phyloP scores from a whole-genome alignment of 2,888 invertebrate species.

The Hesperia comma region DNA sequence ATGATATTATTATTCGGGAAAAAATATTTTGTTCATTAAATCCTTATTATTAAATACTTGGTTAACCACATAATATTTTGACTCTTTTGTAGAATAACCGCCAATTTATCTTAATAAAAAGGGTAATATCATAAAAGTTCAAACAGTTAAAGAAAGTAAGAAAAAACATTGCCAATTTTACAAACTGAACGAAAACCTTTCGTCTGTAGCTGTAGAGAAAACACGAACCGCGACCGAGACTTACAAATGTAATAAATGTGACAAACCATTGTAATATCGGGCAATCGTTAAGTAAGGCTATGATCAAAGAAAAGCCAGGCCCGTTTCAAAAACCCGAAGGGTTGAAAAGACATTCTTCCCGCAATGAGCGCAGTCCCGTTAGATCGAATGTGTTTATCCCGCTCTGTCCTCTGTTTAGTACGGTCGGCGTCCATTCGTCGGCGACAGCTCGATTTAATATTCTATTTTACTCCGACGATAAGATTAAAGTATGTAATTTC shows the following conservation, averaged over 20 bases:
- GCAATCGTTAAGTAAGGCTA: constrained; percentile 30
- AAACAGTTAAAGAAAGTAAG: no score
- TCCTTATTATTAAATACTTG: no score
- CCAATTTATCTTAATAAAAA: no score
- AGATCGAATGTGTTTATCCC: constrained; percentile 66
- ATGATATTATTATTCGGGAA: no score
- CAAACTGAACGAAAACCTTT: no score
- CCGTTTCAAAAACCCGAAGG: constrained; percentile 26
- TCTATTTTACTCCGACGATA: constrained; percentile 81
- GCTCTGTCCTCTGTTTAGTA: constrained; percentile 60
- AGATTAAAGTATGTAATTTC: constrained; percentile 84
- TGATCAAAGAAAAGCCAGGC: constrained; percentile 27
- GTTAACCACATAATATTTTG: no score
- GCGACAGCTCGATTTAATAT: constrained; percentile 78
- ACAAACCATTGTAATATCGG: not conserved
- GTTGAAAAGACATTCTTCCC: constrained; percentile 55
- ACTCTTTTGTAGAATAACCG: no score
- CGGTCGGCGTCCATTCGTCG: constrained; percentile 66
- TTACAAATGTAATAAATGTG: not conserved
- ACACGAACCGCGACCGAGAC: not conserved
- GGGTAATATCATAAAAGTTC: no score
- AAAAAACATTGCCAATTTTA: no score
- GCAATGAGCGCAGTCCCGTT: constrained; percentile 45
- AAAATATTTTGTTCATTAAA: no score
- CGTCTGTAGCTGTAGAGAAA: no score